A percentile compares a stretch with the other conserved stretches of the same genome.
Conservation (phyloP, 2,113 vertebrate genomes). For the Melanerpes formicivorus region DNA sequence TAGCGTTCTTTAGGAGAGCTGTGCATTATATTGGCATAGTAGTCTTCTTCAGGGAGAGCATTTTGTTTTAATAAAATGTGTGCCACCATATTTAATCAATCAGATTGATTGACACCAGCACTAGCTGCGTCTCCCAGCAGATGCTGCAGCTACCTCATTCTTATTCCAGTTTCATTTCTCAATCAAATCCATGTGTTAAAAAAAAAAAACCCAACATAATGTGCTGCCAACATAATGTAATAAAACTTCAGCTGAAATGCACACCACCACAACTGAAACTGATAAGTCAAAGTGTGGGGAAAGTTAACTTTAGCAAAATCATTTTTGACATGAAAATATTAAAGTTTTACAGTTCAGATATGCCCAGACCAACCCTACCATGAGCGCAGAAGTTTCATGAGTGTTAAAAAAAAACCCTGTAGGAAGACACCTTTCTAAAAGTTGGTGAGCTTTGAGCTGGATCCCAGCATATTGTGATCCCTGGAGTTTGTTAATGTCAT, state of each 20-base stretch:
- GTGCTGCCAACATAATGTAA: constrained; percentile 79
- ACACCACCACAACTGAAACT: constrained; percentile 74
- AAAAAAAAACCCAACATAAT: constrained; percentile 57
- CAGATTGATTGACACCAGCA: constrained; percentile 80
- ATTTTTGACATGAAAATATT: constrained; percentile 73
- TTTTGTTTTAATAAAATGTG: constrained; percentile 78
- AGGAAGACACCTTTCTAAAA: constrained; percentile 33
- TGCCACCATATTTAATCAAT: constrained; percentile 83
- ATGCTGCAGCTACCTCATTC: constrained; percentile 79
- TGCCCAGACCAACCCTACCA: constrained; percentile 44
- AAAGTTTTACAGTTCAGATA: constrained; percentile 73
- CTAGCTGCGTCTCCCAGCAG: constrained; percentile 73
- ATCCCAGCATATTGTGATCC: constrained; percentile 24
- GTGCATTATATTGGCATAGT: constrained; percentile 55
- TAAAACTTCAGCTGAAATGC: constrained; percentile 79
- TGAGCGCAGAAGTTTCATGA: constrained; percentile 45
- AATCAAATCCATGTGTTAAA: constrained; percentile 84
- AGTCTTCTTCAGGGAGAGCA: constrained; percentile 71
- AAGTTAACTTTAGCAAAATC: constrained; percentile 80
- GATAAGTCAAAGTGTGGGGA: constrained; percentile 76
- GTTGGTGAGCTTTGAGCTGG: background rate
- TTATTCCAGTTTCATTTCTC: constrained; percentile 83
- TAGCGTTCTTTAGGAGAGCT: constrained; percentile 50
- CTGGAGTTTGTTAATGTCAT: background rate
- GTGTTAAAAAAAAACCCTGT: background rate